These are phyloP conservation scores for Macaria liturata DNA, from an alignment of 2,888 invertebrate genomes.

Conservation along the genomic window DNA sequence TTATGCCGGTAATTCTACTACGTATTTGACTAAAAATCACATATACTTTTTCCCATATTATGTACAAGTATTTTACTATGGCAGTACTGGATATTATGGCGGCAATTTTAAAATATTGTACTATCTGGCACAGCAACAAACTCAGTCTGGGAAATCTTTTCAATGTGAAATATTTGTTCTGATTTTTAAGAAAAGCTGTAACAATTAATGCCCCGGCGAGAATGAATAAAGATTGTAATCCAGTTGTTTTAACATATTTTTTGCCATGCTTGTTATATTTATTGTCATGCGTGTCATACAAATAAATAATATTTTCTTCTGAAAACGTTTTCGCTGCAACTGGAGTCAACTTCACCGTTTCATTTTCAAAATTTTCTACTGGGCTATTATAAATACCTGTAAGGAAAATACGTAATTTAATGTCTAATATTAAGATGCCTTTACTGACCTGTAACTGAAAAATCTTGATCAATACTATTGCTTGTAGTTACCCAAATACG, in stretches of 20 bases:
- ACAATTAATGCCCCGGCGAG: constrained; percentile 57
- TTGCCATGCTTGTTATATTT: neutral
- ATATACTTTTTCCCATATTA: constrained; percentile 33
- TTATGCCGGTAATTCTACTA: constrained; percentile 12
- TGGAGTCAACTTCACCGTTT: constrained; percentile 12
- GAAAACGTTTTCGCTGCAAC: neutral
- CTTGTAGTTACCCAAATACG: too few species aligned
- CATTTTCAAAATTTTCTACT: constrained; percentile 28
- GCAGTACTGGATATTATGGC: constrained; percentile 34
- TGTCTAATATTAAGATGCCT: too few species aligned
- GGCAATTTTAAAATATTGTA: constrained; percentile 34
- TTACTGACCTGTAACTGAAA: too few species aligned
- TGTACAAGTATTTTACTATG: constrained; percentile 31
- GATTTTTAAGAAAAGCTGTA: constrained; percentile 52
- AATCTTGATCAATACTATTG: too few species aligned
- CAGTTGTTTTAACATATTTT: constrained; percentile 27
- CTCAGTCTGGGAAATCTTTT: constrained; percentile 40
- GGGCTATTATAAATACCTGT: constrained; percentile 29
- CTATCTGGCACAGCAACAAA: constrained; percentile 5
- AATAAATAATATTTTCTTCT: constrained; percentile 11
- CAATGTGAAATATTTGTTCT: constrained; percentile 43
- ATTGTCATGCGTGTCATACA: neutral
- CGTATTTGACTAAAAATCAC: constrained; percentile 1
- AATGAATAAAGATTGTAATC: constrained; percentile 55
- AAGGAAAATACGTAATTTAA: constrained; percentile 5